Evolutionary conservation across 2,113 vertebrate species (phyloP).

Genomic region (Deroptyus accipitrinus): DNA sequence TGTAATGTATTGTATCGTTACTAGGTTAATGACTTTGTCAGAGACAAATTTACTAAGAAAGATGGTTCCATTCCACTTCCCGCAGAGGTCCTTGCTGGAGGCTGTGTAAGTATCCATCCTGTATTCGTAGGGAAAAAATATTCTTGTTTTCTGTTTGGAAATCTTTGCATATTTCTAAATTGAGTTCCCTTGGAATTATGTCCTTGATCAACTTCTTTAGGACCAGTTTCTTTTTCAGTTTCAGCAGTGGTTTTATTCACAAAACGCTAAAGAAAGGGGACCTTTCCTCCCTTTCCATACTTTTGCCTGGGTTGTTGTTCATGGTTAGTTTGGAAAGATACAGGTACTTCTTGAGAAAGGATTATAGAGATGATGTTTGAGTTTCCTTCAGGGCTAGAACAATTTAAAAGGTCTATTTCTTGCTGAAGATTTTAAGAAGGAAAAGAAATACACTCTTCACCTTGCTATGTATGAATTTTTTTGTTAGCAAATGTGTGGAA

Average conservation of each 20-base stretch:
- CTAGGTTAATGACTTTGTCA: constrained; percentile 95
- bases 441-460: background rate
- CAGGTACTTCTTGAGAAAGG: background rate
- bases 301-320: background rate
- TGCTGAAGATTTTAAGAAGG: background rate
- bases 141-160: background rate
- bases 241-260: background rate
- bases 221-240: background rate
- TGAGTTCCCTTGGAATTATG: background rate
- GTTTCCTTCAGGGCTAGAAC: background rate
- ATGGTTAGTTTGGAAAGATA: background rate
- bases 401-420: background rate
- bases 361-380: background rate
- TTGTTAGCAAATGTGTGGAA: background rate
- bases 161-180: background rate
- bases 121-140: background rate
- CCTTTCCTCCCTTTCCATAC: background rate
- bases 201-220: background rate
- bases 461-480: background rate
- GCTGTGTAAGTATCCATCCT: constrained; percentile 83
- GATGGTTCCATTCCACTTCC: constrained; percentile 85
- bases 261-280: background rate
- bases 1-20: constrained; percentile 65
- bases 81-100: constrained; percentile 89
- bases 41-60: constrained; percentile 91